Conservation (phyloP, 1,140 invertebrate species). For the Drosophila murphyi region DNA sequence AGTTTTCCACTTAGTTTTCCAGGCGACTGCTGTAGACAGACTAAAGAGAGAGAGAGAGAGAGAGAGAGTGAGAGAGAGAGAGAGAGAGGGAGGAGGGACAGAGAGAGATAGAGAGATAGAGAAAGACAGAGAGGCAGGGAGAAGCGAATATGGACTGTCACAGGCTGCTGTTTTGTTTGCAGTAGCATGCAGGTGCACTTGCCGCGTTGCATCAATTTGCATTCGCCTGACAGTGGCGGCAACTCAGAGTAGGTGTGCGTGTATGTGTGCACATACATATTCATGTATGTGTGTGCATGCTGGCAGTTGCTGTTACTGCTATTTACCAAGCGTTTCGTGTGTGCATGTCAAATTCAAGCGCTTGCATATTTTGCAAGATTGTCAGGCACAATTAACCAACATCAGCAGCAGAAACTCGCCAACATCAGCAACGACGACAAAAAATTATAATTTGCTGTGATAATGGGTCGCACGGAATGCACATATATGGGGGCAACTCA, state of each 20-base stretch:
- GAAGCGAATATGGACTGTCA: conserved; percentile 41
- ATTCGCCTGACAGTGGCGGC: conserved; percentile 43
- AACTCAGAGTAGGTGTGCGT: conserved; percentile 2
- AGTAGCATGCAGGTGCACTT: conserved; percentile 74
- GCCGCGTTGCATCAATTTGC: conserved; percentile 66
- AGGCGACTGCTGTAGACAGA: conserved; percentile 12
- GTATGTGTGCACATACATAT: not conserved
- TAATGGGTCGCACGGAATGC: conserved; percentile 57
- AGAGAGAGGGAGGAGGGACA: not conserved
- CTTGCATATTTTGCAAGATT: conserved; percentile 82
- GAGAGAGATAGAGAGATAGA: conserved; percentile 6
- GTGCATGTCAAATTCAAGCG: conserved; percentile 81
- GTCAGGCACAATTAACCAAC: conserved; percentile 79
- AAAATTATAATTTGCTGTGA: conserved; percentile 77
- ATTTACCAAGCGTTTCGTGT: conserved; percentile 79
- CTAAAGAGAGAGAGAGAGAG: conserved; percentile 10
- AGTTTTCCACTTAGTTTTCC: conserved; percentile 58
- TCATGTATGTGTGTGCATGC: conserved; percentile 46
- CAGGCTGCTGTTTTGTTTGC: conserved; percentile 72
- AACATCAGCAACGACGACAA: conserved; percentile 48
- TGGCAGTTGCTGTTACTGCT: conserved; percentile 64
- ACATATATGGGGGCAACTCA: conserved; percentile 51
- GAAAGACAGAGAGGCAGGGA: conserved; percentile 12
- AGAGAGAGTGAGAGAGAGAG: conserved; percentile 14
- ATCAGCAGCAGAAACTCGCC: conserved; percentile 43